These are phyloP conservation scores for Melipona quadrifasciata DNA, from an alignment of 1,140 invertebrate species.

Conservation along the genomic window DNA sequence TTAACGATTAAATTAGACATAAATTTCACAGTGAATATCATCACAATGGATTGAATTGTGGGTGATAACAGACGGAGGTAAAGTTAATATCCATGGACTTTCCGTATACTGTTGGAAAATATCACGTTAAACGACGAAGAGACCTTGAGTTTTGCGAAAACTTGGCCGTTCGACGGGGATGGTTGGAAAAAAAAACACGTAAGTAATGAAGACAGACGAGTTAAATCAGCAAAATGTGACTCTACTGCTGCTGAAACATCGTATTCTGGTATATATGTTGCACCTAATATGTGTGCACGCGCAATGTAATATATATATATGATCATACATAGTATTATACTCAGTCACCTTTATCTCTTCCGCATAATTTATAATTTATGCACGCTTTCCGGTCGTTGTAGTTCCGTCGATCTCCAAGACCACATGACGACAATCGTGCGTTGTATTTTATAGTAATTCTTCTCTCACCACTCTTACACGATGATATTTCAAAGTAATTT, in stretches of 20 bases:
- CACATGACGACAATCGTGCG: conserved; percentile 11
- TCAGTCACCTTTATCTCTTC: conserved; percentile 74
- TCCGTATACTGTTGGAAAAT: neutral
- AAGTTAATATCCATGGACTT: neutral
- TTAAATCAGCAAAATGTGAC: conserved; percentile 44
- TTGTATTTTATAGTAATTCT: conserved; percentile 17
- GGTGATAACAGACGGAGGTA: neutral
- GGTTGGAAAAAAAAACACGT: conserved; percentile 22
- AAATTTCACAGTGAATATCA: neutral
- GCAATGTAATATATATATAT: neutral
- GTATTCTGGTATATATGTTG: neutral
- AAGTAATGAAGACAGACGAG: conserved; percentile 68
- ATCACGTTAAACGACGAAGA: neutral
- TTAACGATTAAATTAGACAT: neutral
- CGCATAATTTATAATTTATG: conserved; percentile 75
- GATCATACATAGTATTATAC: neutral
- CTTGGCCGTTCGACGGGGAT: conserved; percentile 6
- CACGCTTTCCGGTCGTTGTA: conserved; percentile 7
- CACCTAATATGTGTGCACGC: conserved; percentile 8
- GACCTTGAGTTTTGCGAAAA: conserved; percentile 16
- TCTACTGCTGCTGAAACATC: neutral
- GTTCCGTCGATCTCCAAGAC: conserved; percentile 3
- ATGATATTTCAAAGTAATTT: neutral
- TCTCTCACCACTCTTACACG: neutral
- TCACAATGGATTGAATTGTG: neutral